Percentiles rank a stretch among this genome's conserved stretches.
phyloP scores from a whole-genome alignment of 2,888 invertebrate genomes.

The Hypomecis atomaria region DNA sequence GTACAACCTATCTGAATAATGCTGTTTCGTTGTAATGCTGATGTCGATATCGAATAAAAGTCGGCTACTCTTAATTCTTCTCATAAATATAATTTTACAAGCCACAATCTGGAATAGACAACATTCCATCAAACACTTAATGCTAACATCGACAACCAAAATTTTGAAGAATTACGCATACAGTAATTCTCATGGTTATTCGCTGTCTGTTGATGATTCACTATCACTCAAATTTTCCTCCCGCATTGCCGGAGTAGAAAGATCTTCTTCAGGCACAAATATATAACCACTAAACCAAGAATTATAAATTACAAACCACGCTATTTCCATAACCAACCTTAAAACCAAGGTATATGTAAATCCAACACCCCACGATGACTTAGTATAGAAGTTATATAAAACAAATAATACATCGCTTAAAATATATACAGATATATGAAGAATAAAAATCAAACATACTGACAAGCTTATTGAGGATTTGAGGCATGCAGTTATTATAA shows the following conservation, averaged over 20 bases:
- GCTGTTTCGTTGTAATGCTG: no score
- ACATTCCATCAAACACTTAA: no score
- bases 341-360: slow-evolving; percentile 16
- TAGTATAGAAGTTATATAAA: slow-evolving; percentile 21
- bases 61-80: no score
- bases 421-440: slow-evolving; percentile 12
- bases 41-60: no score
- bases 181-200: no score
- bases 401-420: slow-evolving; percentile 18
- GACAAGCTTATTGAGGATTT: neutral
- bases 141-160: no score
- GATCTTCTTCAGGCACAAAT: slow-evolving; percentile 10
- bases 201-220: neutral
- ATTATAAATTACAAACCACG: slow-evolving; percentile 22
- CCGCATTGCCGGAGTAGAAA: neutral
- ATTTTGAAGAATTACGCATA: no score
- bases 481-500: slow-evolving; percentile 1
- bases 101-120: no score
- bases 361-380: neutral
- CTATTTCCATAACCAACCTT: slow-evolving; percentile 14
- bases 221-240: slow-evolving; percentile 3
- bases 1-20: no score
- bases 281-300: slow-evolving; percentile 1
- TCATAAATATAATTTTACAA: no score
- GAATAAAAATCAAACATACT: neutral